Conservation (phyloP, 2,113 vertebrate species). For the Psittacula cyanocephala region DNA sequence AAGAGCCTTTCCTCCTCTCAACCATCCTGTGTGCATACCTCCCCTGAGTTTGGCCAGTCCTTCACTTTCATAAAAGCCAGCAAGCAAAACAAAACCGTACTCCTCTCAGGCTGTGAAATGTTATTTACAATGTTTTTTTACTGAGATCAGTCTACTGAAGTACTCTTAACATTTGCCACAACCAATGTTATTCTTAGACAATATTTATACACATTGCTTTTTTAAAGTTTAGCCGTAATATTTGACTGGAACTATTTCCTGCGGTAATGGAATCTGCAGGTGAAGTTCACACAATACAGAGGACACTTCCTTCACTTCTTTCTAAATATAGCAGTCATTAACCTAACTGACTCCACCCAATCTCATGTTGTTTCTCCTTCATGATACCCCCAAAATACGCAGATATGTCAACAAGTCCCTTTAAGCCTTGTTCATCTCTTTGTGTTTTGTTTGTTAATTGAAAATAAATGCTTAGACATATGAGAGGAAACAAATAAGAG, state of each 20-base stretch:
- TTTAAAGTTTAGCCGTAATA: not conserved
- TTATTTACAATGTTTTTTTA: not conserved
- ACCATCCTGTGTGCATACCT: rapidly evolving
- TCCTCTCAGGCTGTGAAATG: not conserved
- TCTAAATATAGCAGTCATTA: not conserved
- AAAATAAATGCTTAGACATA: not conserved
- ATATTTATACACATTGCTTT: not conserved
- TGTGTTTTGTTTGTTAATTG: not conserved
- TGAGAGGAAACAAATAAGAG: not conserved
- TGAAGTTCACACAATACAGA: not conserved
- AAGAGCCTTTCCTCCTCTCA: not conserved
- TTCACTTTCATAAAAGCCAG: not conserved
- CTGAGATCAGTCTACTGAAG: not conserved
- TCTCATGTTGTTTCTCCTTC: not conserved
- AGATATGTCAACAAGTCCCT: not conserved
- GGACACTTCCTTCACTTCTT: not conserved
- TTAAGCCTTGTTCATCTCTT: not conserved
- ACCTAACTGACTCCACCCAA: not conserved
- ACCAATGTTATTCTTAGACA: not conserved
- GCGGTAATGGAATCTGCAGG: not conserved
- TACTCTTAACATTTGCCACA: not conserved
- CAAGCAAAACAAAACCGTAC: not conserved
- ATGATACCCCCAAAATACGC: not conserved
- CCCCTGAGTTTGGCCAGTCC: not conserved
- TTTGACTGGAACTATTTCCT: conserved; percentile 7